A percentile compares a stretch with the other conserved stretches of the same genome.
Conservation (phyloP, 2,888 invertebrate species). For the Drosophila histrio region DNA sequence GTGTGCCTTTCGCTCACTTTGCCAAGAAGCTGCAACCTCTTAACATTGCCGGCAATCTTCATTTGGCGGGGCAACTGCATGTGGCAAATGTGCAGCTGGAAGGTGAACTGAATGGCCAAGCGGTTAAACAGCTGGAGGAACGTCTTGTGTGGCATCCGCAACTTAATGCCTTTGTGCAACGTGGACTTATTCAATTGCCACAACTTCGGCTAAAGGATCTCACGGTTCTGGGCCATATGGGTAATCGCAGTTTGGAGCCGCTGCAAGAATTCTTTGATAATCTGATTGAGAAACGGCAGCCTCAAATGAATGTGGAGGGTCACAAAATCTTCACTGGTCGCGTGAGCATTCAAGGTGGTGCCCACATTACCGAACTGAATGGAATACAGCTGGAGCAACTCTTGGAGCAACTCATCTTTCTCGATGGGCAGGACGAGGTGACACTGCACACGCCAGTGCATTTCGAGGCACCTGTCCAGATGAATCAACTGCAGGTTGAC, state of each 20-base stretch:
- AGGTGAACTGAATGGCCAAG: constrained; percentile 69
- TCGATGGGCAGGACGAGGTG: constrained; percentile 62
- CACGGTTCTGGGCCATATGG: constrained; percentile 66
- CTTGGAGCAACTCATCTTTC: constrained; percentile 83
- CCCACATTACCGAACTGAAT: constrained; percentile 79
- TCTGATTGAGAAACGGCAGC: constrained; percentile 72
- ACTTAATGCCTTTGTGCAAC: constrained; percentile 68
- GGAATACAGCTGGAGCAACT: constrained; percentile 81
- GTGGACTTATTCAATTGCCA: constrained; percentile 62
- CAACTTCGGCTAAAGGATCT: constrained; percentile 61
- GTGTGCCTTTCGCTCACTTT: constrained; percentile 81
- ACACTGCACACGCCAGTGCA: constrained; percentile 77
- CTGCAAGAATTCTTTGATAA: constrained; percentile 73
- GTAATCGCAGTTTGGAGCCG: constrained; percentile 67
- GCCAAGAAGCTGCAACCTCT: constrained; percentile 79
- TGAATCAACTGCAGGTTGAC: constrained; percentile 62
- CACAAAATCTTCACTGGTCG: constrained; percentile 79
- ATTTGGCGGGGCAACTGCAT: constrained; percentile 75
- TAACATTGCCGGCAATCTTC: constrained; percentile 66
- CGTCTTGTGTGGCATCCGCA: constrained; percentile 66
- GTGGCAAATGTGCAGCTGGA: constrained; percentile 61
- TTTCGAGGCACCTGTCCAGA: constrained; percentile 81
- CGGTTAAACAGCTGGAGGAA: constrained; percentile 37
- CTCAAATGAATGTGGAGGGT: constrained; percentile 61
- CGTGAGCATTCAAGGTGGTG: constrained; percentile 77